Conservation (phyloP, 2,888 invertebrate species). For the Tortricodes alternella region DNA sequence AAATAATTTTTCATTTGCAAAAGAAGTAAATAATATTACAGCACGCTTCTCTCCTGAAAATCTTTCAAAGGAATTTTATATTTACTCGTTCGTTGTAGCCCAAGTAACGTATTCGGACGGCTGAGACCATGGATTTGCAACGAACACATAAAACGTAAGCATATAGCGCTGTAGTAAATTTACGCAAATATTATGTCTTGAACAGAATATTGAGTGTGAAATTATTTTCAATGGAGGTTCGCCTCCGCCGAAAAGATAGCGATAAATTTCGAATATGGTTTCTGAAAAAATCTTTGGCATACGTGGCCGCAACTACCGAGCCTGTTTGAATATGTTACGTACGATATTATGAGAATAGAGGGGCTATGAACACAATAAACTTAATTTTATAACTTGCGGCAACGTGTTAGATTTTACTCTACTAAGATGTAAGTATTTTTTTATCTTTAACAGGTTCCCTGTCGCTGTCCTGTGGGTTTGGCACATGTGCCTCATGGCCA, state of each 20-base stretch:
- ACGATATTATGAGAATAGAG: not conserved
- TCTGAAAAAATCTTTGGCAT: constrained; percentile 17
- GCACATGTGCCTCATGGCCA: no score
- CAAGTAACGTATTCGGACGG: constrained; percentile 2
- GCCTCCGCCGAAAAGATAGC: constrained; percentile 1
- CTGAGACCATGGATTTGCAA: not conserved
- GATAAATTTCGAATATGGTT: constrained; percentile 25
- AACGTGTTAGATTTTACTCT: not conserved
- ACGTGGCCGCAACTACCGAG: constrained; percentile 5
- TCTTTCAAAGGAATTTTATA: constrained; percentile 9
- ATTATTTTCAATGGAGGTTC: constrained; percentile 21
- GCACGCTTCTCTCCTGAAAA: not conserved
- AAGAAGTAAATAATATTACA: no score
- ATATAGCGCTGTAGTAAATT: constrained; percentile 27
- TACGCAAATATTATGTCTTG: constrained; percentile 24
- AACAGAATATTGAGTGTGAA: constrained; percentile 29
- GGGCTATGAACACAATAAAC: not conserved
- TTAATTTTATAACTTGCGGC: not conserved
- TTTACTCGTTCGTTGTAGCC: not conserved
- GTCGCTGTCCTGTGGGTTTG: no score
- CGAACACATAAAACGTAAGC: constrained; percentile 1
- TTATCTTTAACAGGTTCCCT: no score
- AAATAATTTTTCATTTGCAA: no score
- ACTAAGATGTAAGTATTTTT: not conserved
- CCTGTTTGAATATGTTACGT: constrained; percentile 4